Evolutionary conservation across 2,888 invertebrate genomes (phyloP).

Genomic region (Celastrina argiolus): DNA sequence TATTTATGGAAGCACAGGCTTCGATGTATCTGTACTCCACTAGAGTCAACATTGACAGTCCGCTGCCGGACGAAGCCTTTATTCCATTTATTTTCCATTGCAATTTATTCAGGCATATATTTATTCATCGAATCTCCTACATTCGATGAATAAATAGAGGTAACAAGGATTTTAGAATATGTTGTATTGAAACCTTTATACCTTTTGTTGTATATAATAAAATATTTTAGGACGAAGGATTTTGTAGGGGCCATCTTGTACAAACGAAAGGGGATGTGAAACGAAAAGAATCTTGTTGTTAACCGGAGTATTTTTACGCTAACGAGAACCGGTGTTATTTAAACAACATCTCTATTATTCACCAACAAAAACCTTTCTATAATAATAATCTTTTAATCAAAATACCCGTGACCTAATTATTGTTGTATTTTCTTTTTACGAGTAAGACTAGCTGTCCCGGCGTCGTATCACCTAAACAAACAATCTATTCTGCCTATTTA

Average conservation of each 20-base stretch:
- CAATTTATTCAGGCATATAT: slow-evolving; percentile 13
- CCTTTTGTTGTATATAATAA: slow-evolving; percentile 4
- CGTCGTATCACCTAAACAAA: too few species aligned
- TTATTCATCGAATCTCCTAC: slow-evolving; percentile 5
- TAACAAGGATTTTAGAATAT: slow-evolving; percentile 13
- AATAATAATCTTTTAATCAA: too few species aligned
- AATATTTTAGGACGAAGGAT: too few species aligned
- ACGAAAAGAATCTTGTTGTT: not conserved
- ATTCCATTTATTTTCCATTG: slow-evolving; percentile 13
- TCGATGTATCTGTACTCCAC: not conserved
- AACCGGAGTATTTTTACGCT: not conserved
- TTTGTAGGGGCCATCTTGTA: not conserved
- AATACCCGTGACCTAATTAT: too few species aligned
- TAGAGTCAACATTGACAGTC: not conserved
- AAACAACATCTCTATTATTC: not conserved
- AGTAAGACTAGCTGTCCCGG: too few species aligned
- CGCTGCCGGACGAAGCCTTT: slow-evolving; percentile 4
- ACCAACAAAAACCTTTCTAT: too few species aligned
- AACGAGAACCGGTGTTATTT: not conserved
- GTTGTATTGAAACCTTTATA: not conserved
- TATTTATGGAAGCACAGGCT: not conserved
- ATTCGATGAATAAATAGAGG: too few species aligned
- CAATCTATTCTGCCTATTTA: too few species aligned
- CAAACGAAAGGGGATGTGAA: not conserved
- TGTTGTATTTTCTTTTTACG: too few species aligned